These are phyloP conservation scores for Leguminivora glycinivorella DNA, from an alignment of 1,140 invertebrate genomes.

Conservation along the genomic window DNA sequence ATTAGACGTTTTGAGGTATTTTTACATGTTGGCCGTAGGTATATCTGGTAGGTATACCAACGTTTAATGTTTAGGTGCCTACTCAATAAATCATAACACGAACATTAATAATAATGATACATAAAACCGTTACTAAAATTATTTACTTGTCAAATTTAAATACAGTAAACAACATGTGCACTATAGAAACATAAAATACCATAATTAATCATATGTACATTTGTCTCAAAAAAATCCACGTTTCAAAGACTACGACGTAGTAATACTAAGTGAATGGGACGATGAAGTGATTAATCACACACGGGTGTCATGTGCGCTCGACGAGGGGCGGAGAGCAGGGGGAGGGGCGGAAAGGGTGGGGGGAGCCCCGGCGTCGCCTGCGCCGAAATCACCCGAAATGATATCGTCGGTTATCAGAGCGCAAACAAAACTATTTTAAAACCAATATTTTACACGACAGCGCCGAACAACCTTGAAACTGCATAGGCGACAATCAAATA, in stretches of 20 bases:
- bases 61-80: too few relatives aligned
- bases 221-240: neutral
- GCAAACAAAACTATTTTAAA: slow-evolving; percentile 52
- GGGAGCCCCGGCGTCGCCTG: slow-evolving; percentile 30
- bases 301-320: slow-evolving; percentile 10
- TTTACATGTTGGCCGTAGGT: too few relatives aligned
- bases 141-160: too few relatives aligned
- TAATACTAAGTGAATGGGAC: slow-evolving; percentile 33
- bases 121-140: neutral
- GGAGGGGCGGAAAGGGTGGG: slow-evolving; percentile 1
- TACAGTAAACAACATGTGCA: neutral
- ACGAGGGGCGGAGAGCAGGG: neutral
- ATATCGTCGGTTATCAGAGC: slow-evolving; percentile 43
- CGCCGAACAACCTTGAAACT: slow-evolving; percentile 52
- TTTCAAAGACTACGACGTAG: neutral
- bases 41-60: too few relatives aligned
- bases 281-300: slow-evolving; percentile 34
- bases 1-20: too few relatives aligned
- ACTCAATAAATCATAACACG: neutral
- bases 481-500: slow-evolving; percentile 59
- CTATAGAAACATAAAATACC: neutral
- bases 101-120: neutral
- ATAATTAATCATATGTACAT: neutral
- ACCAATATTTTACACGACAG: slow-evolving; percentile 45
- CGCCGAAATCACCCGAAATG: slow-evolving; percentile 5